A percentile compares a stretch with the other conserved stretches of the same genome.
These are phyloP conservation scores for Noctua janthina DNA, from an alignment of 2,888 invertebrate genomes.

Conservation along the genomic window DNA sequence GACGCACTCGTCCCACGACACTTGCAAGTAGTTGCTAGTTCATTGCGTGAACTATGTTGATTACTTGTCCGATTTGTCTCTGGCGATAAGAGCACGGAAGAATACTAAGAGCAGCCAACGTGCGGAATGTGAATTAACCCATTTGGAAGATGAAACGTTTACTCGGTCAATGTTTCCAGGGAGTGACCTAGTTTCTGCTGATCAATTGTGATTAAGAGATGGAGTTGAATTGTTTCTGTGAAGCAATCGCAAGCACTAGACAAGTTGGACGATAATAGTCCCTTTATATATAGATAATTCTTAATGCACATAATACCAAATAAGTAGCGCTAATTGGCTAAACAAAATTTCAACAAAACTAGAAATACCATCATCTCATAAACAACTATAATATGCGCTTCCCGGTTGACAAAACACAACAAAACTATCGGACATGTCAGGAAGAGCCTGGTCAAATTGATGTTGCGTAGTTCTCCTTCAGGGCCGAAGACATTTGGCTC, in stretches of 20 bases:
- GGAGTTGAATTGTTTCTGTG: not conserved
- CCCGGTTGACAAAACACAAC: constrained; percentile 15
- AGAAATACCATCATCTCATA: not conserved
- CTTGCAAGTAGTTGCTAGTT: constrained; percentile 24
- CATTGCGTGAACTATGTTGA: constrained; percentile 58
- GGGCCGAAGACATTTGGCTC: constrained; percentile 76
- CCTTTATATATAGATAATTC: not conserved
- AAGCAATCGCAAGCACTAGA: not conserved
- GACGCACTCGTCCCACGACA: constrained; percentile 48
- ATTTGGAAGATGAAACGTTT: constrained; percentile 15
- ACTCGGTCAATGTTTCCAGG: constrained; percentile 15
- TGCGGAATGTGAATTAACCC: constrained; percentile 2
- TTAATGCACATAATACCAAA: not conserved
- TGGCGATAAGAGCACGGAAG: constrained; percentile 41
- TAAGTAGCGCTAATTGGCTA: not conserved
- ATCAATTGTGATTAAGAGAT: not conserved
- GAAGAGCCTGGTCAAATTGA: constrained; percentile 55
- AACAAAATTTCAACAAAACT: not conserved
- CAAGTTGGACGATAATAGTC: not conserved
- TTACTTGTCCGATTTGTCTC: constrained; percentile 39
- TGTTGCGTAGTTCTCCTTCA: constrained; percentile 56
- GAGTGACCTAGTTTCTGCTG: constrained; percentile 2
- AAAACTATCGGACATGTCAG: constrained; percentile 45
- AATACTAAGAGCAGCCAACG: constrained; percentile 3
- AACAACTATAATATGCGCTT: constrained; percentile 18